Percentiles rank a stretch among this genome's conserved stretches.
Conservation (phyloP, 2,113 vertebrate species). For the Coracopsis vasa region DNA sequence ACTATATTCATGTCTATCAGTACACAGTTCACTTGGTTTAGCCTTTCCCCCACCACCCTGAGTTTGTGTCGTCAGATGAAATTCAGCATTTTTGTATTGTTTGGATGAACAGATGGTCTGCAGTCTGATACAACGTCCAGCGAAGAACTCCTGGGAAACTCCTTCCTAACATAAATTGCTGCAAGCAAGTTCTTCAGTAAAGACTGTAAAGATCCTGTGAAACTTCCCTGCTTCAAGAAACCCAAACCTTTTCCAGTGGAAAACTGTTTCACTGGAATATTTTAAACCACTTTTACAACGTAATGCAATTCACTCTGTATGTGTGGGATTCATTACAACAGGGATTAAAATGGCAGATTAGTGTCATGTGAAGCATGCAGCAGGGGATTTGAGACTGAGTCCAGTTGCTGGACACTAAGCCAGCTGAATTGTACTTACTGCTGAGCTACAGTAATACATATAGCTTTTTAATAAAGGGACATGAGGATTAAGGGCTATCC, state of each 20-base stretch:
- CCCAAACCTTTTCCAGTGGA: background rate
- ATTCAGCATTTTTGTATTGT: background rate
- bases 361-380: constrained; percentile 17
- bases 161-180: background rate
- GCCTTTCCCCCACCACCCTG: rapidly evolving
- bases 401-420: constrained; percentile 18
- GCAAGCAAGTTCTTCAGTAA: background rate
- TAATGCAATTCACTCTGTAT: background rate
- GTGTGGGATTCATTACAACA: constrained; percentile 45
- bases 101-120: background rate
- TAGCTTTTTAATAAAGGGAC: constrained; percentile 27
- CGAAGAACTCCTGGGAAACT: background rate
- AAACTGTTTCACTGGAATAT: background rate
- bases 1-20: background rate
- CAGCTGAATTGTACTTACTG: constrained; percentile 31
- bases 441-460: constrained; percentile 25
- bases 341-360: constrained; percentile 58
- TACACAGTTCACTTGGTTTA: background rate
- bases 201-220: background rate
- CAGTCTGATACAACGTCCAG: background rate
- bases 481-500: constrained; percentile 10
- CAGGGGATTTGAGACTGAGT: constrained; percentile 39
- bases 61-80: background rate
- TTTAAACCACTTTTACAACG: background rate
- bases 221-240: background rate